A percentile compares a stretch with the other conserved stretches of the same genome.
Evolutionary conservation across 2,797 vertebrate species (phyloP).

Genomic region (Clarias laeviceps): DNA sequence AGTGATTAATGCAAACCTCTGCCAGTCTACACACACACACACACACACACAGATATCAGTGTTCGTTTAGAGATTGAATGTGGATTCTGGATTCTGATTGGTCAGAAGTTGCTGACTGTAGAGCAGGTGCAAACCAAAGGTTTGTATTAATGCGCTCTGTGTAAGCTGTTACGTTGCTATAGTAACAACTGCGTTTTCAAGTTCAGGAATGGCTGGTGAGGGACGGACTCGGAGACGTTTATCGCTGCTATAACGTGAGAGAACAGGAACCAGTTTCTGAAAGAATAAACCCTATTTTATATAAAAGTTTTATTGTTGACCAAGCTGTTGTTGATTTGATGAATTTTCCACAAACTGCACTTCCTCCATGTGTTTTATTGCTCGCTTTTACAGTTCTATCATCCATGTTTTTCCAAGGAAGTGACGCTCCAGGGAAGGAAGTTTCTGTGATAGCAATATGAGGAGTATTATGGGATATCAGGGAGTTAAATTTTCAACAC

Average conservation of each 20-base stretch:
- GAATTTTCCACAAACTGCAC: background rate
- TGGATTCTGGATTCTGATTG: background rate
- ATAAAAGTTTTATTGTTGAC: too few relatives aligned
- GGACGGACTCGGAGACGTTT: background rate
- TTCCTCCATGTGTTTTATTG: background rate
- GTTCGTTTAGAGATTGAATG: background rate
- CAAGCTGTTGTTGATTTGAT: background rate
- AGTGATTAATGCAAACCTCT: background rate
- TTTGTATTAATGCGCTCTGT: background rate
- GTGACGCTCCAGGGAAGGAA: background rate
- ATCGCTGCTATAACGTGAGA: background rate
- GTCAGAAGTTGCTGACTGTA: background rate
- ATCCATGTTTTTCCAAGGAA: background rate
- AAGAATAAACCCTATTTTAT: background rate
- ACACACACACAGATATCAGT: background rate
- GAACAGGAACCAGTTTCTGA: background rate
- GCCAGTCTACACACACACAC: background rate
- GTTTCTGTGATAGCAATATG: background rate
- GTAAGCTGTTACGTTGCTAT: background rate
- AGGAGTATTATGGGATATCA: conserved; percentile 2
- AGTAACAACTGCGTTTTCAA: background rate
- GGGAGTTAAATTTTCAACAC: background rate
- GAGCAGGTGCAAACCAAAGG: background rate
- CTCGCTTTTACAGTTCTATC: background rate
- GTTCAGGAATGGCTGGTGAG: background rate